These are phyloP conservation scores for Xanthia togata DNA, from an alignment of 2,888 invertebrate genomes.

Conservation along the genomic window DNA sequence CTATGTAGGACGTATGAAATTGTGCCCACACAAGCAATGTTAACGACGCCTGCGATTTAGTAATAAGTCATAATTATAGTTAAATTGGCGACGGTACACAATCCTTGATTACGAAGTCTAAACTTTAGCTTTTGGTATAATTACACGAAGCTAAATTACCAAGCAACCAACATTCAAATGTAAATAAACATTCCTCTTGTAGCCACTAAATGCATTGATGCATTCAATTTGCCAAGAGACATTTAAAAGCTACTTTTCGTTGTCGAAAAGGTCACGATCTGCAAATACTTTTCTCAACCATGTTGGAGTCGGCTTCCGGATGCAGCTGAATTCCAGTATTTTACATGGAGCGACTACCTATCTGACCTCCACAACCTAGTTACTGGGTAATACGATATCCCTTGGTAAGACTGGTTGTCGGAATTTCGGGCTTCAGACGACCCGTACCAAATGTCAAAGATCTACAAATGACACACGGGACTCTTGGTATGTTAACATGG, in stretches of 20 bases:
- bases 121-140: conserved; percentile 40
- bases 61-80: conserved; percentile 57
- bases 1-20: conserved; percentile 59
- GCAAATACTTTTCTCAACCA: too few relatives aligned
- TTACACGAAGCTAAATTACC: conserved; percentile 31
- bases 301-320: too few relatives aligned
- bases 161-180: conserved; percentile 22
- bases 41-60: conserved; percentile 52
- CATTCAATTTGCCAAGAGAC: conserved; percentile 6
- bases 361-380: too few relatives aligned
- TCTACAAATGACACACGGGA: too few relatives aligned
- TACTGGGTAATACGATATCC: too few relatives aligned
- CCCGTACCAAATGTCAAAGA: too few relatives aligned
- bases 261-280: background rate
- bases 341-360: too few relatives aligned
- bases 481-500: too few relatives aligned
- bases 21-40: conserved; percentile 58
- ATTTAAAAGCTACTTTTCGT: background rate
- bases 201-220: background rate
- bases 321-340: too few relatives aligned
- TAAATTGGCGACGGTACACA: conserved; percentile 42
- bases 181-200: conserved; percentile 22
- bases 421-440: too few relatives aligned
- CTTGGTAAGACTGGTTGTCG: too few relatives aligned
- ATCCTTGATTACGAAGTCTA: conserved; percentile 57